Base-by-base conservation (phyloP, 2,797 vertebrate species). In the Echiichthys vipera region DNA sequence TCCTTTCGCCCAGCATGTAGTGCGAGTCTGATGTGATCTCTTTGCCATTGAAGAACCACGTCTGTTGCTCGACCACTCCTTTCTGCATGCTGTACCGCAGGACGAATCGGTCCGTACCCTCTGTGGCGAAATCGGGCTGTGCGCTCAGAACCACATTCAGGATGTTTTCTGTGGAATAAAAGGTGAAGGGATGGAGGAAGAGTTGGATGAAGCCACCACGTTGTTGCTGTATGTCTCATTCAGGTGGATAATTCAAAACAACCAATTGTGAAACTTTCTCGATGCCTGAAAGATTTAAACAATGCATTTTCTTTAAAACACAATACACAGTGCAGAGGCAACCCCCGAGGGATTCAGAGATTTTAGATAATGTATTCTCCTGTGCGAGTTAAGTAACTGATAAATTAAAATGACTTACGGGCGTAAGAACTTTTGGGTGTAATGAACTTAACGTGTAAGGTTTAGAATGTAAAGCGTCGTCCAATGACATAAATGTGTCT, bases 21-120 rank as follows among this genome's bases (percentile, higher is more conserved):
- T 32, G 88, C 0, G 75, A 61, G 49, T 51, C 34, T 69, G 67
- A 81, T 10, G 25, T 49, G 57, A 97, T 53, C 13, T 15, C 40
- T 0, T 2, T 15, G 3, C 84, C 92, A 7, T 91, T 86, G 43
- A 91, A 93, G 49, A 74, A 88, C 96, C 96, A 97, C 18, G 20
- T 83, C 49, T 92, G 81, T 3, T 73, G 59, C 39, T 92, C 87
- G 0, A 83, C 88, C 15, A 85, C 78, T 32, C 93, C 94, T 63
- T 63, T 49, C 71, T 34, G 4, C 30, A 93, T 91, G 34, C 57
- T 46, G 62, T 95, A 96, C 18, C 49, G 84, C 42, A 97, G 77
- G 3, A 65, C 72, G 32, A 95, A 91, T 0, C 3, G 58, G 0
- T 65, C 25, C 0, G 34, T 7, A 54, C 93, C 93, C 78, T 95